These are phyloP conservation scores for Azorinus chamasolen DNA, from an alignment of 2,888 invertebrate species.

Conservation along the genomic window DNA sequence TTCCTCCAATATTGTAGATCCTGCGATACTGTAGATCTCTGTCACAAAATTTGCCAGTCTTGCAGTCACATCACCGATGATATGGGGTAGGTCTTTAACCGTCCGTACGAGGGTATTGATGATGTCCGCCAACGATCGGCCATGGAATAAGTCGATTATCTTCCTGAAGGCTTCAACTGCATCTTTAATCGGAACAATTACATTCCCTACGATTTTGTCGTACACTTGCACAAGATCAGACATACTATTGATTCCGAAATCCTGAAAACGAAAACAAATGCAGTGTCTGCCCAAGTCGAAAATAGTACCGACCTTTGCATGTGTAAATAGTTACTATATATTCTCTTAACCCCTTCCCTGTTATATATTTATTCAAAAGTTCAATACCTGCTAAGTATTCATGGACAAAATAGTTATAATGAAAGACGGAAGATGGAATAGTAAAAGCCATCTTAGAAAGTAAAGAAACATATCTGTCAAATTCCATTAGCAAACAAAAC, in stretches of 20 bases:
- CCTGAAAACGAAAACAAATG: constrained; percentile 54
- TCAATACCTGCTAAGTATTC: too few species aligned
- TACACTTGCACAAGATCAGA: constrained; percentile 64
- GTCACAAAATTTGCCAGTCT: constrained; percentile 27
- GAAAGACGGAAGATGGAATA: too few species aligned
- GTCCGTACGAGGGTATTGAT: constrained; percentile 25
- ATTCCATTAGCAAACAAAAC: too few species aligned
- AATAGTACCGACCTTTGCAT: too few species aligned
- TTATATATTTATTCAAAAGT: too few species aligned
- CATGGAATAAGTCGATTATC: constrained; percentile 54
- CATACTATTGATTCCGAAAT: constrained; percentile 68
- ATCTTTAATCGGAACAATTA: constrained; percentile 60
- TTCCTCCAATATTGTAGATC: constrained; percentile 33
- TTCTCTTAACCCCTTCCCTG: too few species aligned
- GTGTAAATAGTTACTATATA: too few species aligned
- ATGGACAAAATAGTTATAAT: too few species aligned
- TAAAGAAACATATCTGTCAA: too few species aligned
- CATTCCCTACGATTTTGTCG: constrained; percentile 61
- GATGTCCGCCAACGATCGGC: constrained; percentile 23
- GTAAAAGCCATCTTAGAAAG: too few species aligned
- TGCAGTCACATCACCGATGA: constrained; percentile 20
- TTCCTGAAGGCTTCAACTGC: constrained; percentile 52
- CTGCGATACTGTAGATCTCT: constrained; percentile 27
- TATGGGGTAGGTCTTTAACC: constrained; percentile 36
- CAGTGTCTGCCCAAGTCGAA: too few species aligned